phyloP scores from a whole-genome alignment of 2,113 vertebrate species.

The Hassar affinis region DNA sequence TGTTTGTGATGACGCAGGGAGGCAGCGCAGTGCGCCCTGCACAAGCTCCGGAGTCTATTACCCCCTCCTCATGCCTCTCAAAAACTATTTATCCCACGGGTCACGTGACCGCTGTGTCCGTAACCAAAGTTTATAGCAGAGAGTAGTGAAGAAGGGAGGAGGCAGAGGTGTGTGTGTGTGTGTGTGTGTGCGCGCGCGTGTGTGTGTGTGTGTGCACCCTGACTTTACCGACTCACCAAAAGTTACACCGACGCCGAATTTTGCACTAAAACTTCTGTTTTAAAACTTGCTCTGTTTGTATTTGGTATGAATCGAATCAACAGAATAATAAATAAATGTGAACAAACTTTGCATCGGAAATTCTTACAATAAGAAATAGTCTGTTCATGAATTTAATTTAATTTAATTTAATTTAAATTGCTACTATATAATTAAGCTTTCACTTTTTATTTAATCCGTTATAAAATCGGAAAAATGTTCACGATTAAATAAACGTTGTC shows the following conservation, averaged over 20 bases:
- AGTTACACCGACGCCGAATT: neutral
- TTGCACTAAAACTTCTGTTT: neutral
- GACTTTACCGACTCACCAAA: neutral
- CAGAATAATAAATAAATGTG: neutral
- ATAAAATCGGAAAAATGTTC: neutral
- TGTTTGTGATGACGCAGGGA: slow-evolving; percentile 54
- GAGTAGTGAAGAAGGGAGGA: slow-evolving; percentile 26
- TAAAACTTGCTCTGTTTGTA: neutral
- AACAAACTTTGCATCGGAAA: neutral
- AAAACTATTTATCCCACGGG: slow-evolving; percentile 75
- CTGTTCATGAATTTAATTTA: no score
- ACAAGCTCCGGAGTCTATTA: slow-evolving; percentile 64
- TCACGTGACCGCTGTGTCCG: slow-evolving; percentile 76
- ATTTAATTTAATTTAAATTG: neutral
- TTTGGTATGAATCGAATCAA: neutral
- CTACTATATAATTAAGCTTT: neutral
- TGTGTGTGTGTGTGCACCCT: neutral
- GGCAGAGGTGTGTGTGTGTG: slow-evolving; percentile 18
- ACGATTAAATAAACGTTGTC: neutral
- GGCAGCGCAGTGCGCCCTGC: slow-evolving; percentile 48
- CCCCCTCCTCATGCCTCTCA: slow-evolving; percentile 59
- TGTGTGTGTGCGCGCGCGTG: neutral
- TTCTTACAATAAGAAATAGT: neutral
- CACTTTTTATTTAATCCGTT: neutral
- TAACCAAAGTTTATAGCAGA: slow-evolving; percentile 54